Conservation (phyloP, 1,140 invertebrate genomes). For the fruit fly (Drosophila melanogaster) region Release_6_plus_ISO1_MT NT_037436.4:14058001-14058500, state of each 20-base stretch:
- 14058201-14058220: neutral
- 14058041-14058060: conserved; percentile 12
- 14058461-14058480: conserved; percentile 13
- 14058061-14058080: conserved; percentile 65
- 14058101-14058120: conserved; percentile 43
- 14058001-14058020: conserved; percentile 26
- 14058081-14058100: conserved; percentile 28
- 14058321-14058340: too few relatives aligned
- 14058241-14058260: too few relatives aligned
- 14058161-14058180: neutral
- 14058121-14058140: conserved; percentile 49
- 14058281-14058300: too few relatives aligned
- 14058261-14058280: too few relatives aligned
- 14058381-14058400: conserved; percentile 6
- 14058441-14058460: conserved; percentile 37
- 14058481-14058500: conserved; percentile 21
- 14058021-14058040: neutral
- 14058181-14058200: too few relatives aligned
- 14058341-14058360: neutral
- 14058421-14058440: conserved; percentile 12
- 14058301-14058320: too few relatives aligned
- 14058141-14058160: conserved; percentile 17
- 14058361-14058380: neutral
- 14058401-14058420: conserved; percentile 22
- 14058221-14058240: neutral